Base-by-base conservation (phyloP, 2,888 invertebrate species). In the Escarpia spicata region DNA sequence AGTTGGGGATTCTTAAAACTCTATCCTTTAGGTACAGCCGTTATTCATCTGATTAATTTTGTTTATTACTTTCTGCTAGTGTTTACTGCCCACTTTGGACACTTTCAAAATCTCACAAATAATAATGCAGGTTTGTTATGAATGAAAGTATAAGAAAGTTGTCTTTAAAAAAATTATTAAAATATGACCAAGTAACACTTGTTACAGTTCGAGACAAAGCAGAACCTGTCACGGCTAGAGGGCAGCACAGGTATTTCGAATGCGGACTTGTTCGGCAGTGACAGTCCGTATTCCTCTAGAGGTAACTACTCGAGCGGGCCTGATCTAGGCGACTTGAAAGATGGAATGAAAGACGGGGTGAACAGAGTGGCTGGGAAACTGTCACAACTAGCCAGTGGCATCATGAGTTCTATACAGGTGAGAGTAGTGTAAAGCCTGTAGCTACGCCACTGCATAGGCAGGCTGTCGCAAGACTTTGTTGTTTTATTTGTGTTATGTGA, bases 331-430 rank as follows among this genome's bases (percentile, higher is more conserved):
- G 99, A 99, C 96, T 98, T 99, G 90, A 98, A 98, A 96, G 99
- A 99, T 97, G 99, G 99, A 94, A 99, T 99, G 75, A 98, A 98
- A 95, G 98, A 98, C 96, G 99, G 99, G 93, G 99, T 99, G 93
- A 98, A 98, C 94, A 98, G 98, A 97, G 99, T 99, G 94, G 99
- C 99, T 92, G 99, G 99, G n/a, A 98, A 98, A 95, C 97, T 99
- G 94, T 99, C 99, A 95, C 98, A 98, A 94, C 97, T 99, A 94
- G 99, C 99, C 94, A 99, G 98, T 97, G 99, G 98, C 95, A 98
- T 99, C 43, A 98, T 99, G 97, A 98, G 98, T 94, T 98, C 98
- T 94, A 97, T 99, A 96, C 99, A 99, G 97, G 99, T 97, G 75
- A 75, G 75, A 26, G 4, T 3, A 6, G 75, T 75, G 75, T 75